Evolutionary conservation across 2,888 invertebrate genomes (phyloP).

Genomic region (Aphidoletes aphidimyza): DNA sequence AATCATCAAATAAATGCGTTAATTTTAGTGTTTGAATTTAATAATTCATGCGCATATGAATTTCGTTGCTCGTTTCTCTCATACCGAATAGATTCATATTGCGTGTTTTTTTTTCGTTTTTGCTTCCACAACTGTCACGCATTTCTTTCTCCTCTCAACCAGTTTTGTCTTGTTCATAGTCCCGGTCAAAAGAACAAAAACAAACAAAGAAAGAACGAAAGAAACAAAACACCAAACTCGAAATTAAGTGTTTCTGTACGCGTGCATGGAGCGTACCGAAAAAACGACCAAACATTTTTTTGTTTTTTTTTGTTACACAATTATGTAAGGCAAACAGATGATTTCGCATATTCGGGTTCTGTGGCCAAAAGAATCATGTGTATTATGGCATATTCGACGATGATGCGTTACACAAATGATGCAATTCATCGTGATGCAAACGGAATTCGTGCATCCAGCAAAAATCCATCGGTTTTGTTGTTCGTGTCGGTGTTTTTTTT

Average conservation of each 20-base stretch:
- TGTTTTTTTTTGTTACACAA: too few relatives aligned
- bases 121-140: constrained; percentile 4
- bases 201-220: too few relatives aligned
- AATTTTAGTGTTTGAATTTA: constrained; percentile 51
- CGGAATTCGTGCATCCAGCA: not conserved
- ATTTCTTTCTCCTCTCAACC: not conserved
- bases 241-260: not conserved
- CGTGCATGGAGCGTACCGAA: not conserved
- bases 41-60: constrained; percentile 46
- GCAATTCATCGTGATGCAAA: constrained; percentile 14
- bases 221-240: too few relatives aligned
- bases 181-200: too few relatives aligned
- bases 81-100: too few relatives aligned
- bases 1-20: constrained; percentile 49
- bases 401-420: constrained; percentile 6
- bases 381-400: not conserved
- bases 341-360: not conserved
- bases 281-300: not conserved
- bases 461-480: too few relatives aligned
- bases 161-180: not conserved
- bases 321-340: constrained; percentile 54
- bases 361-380: not conserved
- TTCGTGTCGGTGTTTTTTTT: too few relatives aligned
- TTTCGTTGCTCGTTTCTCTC: not conserved
- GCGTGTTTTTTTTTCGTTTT: too few relatives aligned